phyloP scores from a whole-genome alignment of 2,113 vertebrate species.

The Nerophis lumbriciformis region DNA sequence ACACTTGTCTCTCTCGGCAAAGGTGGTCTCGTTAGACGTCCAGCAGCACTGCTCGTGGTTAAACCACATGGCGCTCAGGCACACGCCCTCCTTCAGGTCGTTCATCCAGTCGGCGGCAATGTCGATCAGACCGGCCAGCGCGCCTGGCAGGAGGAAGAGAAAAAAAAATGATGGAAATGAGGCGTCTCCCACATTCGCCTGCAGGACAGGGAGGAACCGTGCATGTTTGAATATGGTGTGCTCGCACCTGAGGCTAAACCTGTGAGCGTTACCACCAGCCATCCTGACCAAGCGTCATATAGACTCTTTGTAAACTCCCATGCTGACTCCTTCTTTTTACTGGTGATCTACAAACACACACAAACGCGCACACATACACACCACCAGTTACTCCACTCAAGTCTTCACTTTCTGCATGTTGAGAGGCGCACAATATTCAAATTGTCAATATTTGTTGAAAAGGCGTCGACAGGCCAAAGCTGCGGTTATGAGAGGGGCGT shows the following conservation, averaged over 20 bases:
- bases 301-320: conserved; percentile 98
- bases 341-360: conserved; percentile 81
- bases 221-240: conserved; percentile 25
- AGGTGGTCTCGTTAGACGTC: conserved; percentile 93
- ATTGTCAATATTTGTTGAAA: conserved; percentile 25
- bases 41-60: conserved; percentile 99
- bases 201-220: background rate
- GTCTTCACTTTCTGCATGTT: background rate
- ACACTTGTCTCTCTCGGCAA: conserved; percentile 95
- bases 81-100: conserved; percentile 96
- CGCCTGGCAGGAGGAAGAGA: conserved; percentile 69
- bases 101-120: conserved; percentile 99
- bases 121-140: conserved; percentile 95
- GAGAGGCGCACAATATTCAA: conserved; percentile 4
- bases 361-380: background rate
- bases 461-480: background rate
- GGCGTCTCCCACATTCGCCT: background rate
- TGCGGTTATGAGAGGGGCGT: background rate
- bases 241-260: conserved; percentile 88
- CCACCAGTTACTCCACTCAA: no score
- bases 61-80: conserved; percentile 94
- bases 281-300: conserved; percentile 97
- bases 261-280: conserved; percentile 95
- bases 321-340: conserved; percentile 96
- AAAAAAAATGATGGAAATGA: background rate